Percentiles rank a stretch among this genome's conserved stretches.
Evolutionary conservation across 2,797 vertebrate genomes (phyloP).

Genomic region (Pyrocephalus nanus): DNA sequence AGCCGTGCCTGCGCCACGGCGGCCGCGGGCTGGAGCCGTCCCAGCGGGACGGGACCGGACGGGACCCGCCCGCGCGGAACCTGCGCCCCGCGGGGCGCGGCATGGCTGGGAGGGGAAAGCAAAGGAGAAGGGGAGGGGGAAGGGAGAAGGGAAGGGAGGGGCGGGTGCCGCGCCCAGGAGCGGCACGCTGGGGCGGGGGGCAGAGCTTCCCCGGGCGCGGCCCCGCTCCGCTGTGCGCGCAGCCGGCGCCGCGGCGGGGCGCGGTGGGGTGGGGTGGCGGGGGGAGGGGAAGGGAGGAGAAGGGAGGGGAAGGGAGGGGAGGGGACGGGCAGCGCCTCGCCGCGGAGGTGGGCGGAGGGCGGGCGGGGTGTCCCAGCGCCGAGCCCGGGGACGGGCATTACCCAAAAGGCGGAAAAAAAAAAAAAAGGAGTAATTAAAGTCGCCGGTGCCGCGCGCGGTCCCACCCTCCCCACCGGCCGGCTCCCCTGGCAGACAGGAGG

Average conservation of each 20-base stretch:
- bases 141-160: not conserved
- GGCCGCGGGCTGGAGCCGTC: not conserved
- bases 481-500: constrained; percentile 32
- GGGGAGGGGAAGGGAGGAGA: not conserved
- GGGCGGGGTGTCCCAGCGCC: not conserved
- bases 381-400: not conserved
- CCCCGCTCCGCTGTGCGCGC: not conserved
- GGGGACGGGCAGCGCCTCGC: not conserved
- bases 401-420: not conserved
- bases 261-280: not conserved
- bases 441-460: constrained; percentile 18
- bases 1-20: not conserved
- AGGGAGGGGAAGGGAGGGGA: not conserved
- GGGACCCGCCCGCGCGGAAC: not conserved
- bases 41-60: not conserved
- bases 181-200: not conserved
- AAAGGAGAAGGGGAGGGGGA: not conserved
- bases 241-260: not conserved
- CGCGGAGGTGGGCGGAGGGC: not conserved
- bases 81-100: not conserved
- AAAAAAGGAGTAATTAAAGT: constrained; percentile 43
- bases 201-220: too few relatives aligned
- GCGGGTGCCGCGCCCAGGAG: too few relatives aligned
- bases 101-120: not conserved
- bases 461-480: constrained; percentile 38